These are phyloP conservation scores for Patella ulyssiponensis DNA, from an alignment of 2,888 invertebrate species.

Conservation along the genomic window DNA sequence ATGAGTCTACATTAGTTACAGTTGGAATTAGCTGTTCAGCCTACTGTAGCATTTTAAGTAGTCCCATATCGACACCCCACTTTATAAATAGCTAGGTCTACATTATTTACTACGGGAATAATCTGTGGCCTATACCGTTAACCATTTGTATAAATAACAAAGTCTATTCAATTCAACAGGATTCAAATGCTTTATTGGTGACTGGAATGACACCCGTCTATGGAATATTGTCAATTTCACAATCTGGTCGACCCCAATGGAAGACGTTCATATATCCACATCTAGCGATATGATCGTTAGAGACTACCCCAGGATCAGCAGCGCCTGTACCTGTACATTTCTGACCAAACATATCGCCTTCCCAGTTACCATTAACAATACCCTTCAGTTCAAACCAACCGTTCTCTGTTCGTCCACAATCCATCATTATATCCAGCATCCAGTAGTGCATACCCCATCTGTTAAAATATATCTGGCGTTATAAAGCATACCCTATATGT, in stretches of 20 bases:
- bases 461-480: constrained; percentile 21
- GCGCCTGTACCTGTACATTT: constrained; percentile 61
- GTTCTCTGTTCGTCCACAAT: constrained; percentile 69
- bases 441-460: constrained; percentile 72
- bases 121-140: no score
- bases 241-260: constrained; percentile 54
- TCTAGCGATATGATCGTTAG: constrained; percentile 70
- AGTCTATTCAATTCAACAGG: no score
- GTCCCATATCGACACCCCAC: no score
- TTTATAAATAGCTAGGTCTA: no score
- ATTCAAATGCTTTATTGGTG: no score
- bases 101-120: no score
- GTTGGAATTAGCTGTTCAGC: no score
- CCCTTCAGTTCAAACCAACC: constrained; percentile 74
- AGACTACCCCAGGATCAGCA: constrained; percentile 44
- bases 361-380: constrained; percentile 68
- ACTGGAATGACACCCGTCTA: no score
- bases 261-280: constrained; percentile 72
- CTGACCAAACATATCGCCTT: constrained; percentile 58
- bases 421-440: constrained; percentile 72
- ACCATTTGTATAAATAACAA: no score
- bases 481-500: not conserved
- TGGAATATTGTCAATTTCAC: constrained; percentile 44
- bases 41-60: no score
- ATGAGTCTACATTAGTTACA: no score